Base-by-base conservation (phyloP, 2,888 invertebrate species). In the Drosophila nigritarsus region DNA sequence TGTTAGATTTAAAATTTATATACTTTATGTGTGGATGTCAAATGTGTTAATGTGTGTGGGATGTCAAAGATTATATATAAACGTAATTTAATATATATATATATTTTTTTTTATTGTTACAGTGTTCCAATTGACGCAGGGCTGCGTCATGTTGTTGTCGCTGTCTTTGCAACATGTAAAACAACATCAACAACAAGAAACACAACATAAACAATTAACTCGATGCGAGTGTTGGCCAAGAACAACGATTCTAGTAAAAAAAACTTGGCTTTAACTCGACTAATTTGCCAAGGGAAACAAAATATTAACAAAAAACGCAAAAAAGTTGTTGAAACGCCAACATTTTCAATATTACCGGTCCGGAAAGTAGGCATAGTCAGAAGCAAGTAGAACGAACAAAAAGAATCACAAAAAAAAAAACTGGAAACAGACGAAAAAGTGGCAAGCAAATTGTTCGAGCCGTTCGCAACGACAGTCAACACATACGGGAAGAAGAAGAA, bases 141-240 rank as follows among this genome's bases (percentile, higher is more conserved):
- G 71, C 73, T 64, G 81, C 90, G 90, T 88, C 83, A 85, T 85
- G 85, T 83, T 87, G 84, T 78, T 87, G 84, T 65, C 67, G 64
- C 75, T 72, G 62, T 53, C 66, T 54, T 30, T 49, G 71, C 75
- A 84, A 68, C 73, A 64, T 80, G 75, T 78, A 67, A 67, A 68
- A 66, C 83, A 78, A 63, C 54, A 65, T 36, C 67, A 75, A 65
- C 34, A 55, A 65, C 77, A 72, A 62, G 64, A 65, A 78, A 67
- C 73, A 54, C 65, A 82, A 51, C 64, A 50, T 40, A 58, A 62
- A 50, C 61, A 68, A 80, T 69, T 40, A 77, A 56, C 59, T 40
- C 42, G 29, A 59, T 66, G 61, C 54, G 38, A 54, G 49, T 49
- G 36, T 81, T 73, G 78, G 65, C 65, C 78, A 55, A 78, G 64